Base-by-base conservation (phyloP, 2,888 invertebrate genomes). In the Epistrophe eligans region DNA sequence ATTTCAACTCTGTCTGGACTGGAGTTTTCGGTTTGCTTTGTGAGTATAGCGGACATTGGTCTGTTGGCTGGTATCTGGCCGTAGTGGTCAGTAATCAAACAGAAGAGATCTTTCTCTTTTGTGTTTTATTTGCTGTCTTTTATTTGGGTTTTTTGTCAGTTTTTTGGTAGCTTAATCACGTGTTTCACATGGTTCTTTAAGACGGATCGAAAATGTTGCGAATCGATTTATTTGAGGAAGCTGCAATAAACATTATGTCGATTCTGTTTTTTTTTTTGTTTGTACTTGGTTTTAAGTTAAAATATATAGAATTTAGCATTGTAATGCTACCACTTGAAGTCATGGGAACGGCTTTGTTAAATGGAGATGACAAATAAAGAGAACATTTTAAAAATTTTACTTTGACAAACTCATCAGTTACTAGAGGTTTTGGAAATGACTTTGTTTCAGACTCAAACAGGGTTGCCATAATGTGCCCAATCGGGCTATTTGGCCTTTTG, bases 161-260 rank as follows among this genome's bases (percentile, higher is more conserved):
- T 38, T 66, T 81, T 81, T 60, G 73, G 85, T 70, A 62, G 73
- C 77, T 85, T 81, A 81, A 81, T 73, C 81, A 85, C 70, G 71
- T 84, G 73, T 60, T 67, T 72, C 72, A 66, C 71, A 17, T 48
- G 66, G 48, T 64, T 62, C 77, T 77, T 81, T 50, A 55, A 81
- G 77, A 81, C 73, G 81, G 73, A 70, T 77, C 55, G 73, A 74
- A 77, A 73, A 81, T 77, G 70, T 74, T 85, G 62, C 62, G 73
- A 70, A 81, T 81, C 85, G 81, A 85, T 85, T 85, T 81, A 85
- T 85, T 85, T 85, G 81, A 81, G 57, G 81, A 84, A 84, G 84
- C 76, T 81, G 81, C 81, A 84, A 84, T 81, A 81, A 84, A 84
- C 84, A 73, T 62, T 55, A 73, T 80, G 84, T 70, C 81, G 77